Conservation (phyloP, 2,797 vertebrate species). For the Coregonus ussuriensis region DNA sequence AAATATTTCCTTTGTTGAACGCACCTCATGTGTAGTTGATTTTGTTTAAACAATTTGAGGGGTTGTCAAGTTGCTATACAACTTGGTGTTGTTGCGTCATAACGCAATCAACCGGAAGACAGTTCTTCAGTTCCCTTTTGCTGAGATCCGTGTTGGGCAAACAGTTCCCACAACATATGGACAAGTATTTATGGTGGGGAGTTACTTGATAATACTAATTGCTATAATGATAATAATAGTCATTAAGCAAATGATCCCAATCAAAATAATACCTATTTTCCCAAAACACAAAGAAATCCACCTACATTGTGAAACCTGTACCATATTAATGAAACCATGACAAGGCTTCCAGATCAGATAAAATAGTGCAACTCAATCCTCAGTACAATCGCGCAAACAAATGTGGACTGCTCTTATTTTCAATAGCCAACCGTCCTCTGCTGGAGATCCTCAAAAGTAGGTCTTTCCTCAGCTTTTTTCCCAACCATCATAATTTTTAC, state of each 20-base stretch:
- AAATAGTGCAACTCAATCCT: not conserved
- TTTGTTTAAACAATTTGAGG: not conserved
- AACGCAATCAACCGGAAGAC: not conserved
- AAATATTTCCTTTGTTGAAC: too few species aligned
- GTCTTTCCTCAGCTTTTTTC: not conserved
- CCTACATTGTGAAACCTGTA: not conserved
- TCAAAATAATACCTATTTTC: not conserved
- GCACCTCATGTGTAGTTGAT: not conserved
- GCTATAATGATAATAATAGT: not conserved
- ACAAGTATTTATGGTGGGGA: not conserved
- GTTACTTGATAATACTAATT: not conserved
- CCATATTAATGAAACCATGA: not conserved
- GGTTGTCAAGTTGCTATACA: not conserved
- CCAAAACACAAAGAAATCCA: not conserved
- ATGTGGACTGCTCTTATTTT: not conserved
- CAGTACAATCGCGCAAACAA: not conserved
- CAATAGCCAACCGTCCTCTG: not conserved
- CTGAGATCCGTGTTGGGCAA: not conserved
- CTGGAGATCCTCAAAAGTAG: not conserved
- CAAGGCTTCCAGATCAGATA: not conserved
- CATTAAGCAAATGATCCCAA: not conserved
- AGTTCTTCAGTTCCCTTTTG: not conserved
- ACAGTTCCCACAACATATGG: not conserved
- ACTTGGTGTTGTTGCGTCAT: not conserved
- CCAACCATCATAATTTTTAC: slow-evolving; percentile 1